Evolutionary conservation across 2,113 vertebrate genomes (phyloP).

Genomic region (Eubucco bourcierii): DNA sequence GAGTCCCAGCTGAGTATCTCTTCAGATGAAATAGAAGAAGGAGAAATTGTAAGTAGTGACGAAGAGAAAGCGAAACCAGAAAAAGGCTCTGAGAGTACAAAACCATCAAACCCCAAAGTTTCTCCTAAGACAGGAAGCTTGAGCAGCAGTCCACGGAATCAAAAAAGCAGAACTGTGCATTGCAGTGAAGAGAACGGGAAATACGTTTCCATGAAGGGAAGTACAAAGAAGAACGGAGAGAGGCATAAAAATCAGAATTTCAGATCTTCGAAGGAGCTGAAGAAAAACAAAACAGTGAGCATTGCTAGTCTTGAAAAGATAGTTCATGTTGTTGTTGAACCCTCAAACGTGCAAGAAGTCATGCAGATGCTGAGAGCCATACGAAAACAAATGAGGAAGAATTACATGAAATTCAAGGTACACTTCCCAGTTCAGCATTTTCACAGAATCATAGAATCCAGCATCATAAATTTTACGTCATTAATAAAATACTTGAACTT

Average conservation of each 20-base stretch:
- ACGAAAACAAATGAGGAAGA: slow-evolving; percentile 87
- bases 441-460: slow-evolving; percentile 89
- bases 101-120: slow-evolving; percentile 39
- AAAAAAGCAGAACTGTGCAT: slow-evolving; percentile 30
- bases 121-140: slow-evolving; percentile 53
- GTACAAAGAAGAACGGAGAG: slow-evolving; percentile 47
- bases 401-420: slow-evolving; percentile 96
- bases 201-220: slow-evolving; percentile 48
- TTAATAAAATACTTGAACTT: slow-evolving; percentile 86
- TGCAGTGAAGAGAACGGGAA: slow-evolving; percentile 56
- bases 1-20: slow-evolving; percentile 53
- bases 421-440: slow-evolving; percentile 89
- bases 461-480: slow-evolving; percentile 85
- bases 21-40: slow-evolving; percentile 89
- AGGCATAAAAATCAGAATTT: slow-evolving; percentile 45
- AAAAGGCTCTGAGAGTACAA: slow-evolving; percentile 48
- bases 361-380: slow-evolving; percentile 87
- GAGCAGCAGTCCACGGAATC: slow-evolving; percentile 12
- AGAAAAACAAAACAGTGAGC: slow-evolving; percentile 66
- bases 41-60: slow-evolving; percentile 85
- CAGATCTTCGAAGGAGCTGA: slow-evolving; percentile 51
- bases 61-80: slow-evolving; percentile 66
- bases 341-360: slow-evolving; percentile 82
- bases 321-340: slow-evolving; percentile 72
- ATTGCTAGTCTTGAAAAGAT: slow-evolving; percentile 78